Base-by-base conservation (phyloP, 37 sponge, comb jelly and placozoan genomes). In the Corticium candelabrum region DNA sequence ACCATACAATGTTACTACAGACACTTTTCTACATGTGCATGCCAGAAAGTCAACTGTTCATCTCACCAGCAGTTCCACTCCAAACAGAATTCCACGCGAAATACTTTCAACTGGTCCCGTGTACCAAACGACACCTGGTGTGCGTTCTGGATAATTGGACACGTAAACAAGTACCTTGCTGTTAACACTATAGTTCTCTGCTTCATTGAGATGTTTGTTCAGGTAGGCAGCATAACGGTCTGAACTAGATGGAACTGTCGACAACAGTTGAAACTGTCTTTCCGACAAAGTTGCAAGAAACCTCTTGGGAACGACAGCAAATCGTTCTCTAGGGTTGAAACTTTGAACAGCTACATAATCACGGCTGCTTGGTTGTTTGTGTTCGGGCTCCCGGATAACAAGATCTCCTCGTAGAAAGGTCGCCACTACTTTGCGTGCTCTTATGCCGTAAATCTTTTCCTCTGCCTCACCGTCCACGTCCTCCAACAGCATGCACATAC, bases 41-140 rank as follows among this genome's bases (percentile, higher is more conserved):
- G n/a, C n/a, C n/a, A n/a, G n/a, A n/a, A n/a, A n/a, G n/a, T n/a
- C n/a, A n/a, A n/a, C n/a, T n/a, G n/a, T n/a, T n/a, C n/a, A n/a
- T 27, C 80, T 68, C 30, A 89, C 90, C 71, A 62, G 41, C 15
- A 89, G 75, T 62, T 89, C 90, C 32, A 89, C 84, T 74, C 90
- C 90, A 86, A 89, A 89, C 31, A 30, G 37, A 0, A 37, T 84
- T 2, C 90, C 90, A 0, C 21, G 11, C 21, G 15, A 11, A 11
- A 50, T 11, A 11, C 15, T 27, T 50, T 50, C 62, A 50, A 50
- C 62, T 11, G 21, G 11, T 50, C 62, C 62, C 21, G 11, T 21
- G 62, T 50, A 50, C 62, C 62, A 50, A 21, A 50, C 21, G 62
- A 50, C 62, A 21, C 62, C 62, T 11, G 62, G 62, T n/a, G n/a